phyloP scores from a whole-genome alignment of 2,113 vertebrate genomes.

The Platycercus adscitus region DNA sequence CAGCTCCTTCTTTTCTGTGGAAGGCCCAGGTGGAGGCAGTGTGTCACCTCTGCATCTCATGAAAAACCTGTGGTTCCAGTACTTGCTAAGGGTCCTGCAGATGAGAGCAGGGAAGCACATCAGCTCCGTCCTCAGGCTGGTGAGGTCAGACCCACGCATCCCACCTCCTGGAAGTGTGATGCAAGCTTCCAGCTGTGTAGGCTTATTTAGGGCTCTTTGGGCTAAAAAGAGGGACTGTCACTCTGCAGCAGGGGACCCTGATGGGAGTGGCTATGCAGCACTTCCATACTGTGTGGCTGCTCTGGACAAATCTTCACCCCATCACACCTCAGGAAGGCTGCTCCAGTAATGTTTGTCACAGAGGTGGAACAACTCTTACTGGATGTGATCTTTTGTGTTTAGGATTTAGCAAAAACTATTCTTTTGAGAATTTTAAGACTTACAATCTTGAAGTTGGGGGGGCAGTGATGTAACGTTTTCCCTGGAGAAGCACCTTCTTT shows the following conservation, averaged over 20 bases:
- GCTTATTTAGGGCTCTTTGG: background rate
- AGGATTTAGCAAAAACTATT: background rate
- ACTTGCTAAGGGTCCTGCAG: background rate
- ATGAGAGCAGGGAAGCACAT: background rate
- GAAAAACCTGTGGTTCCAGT: background rate
- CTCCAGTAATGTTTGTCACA: background rate
- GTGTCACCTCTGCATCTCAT: background rate
- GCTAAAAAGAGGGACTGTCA: background rate
- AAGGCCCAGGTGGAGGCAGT: background rate
- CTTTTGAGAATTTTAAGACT: background rate
- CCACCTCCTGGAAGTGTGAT: rapidly evolving
- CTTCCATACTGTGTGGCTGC: background rate
- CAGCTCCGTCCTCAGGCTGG: background rate
- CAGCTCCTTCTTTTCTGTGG: background rate
- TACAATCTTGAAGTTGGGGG: background rate
- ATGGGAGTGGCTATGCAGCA: background rate
- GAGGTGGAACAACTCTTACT: background rate
- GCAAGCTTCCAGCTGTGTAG: background rate
- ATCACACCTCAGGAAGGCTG: background rate
- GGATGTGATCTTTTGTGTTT: background rate
- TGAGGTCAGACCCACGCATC: background rate
- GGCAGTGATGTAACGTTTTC: background rate
- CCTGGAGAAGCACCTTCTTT: background rate
- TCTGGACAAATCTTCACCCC: background rate
- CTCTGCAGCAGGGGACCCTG: background rate